phyloP scores from a whole-genome alignment of 2,113 vertebrate species.

The Lagopus leucura region DNA sequence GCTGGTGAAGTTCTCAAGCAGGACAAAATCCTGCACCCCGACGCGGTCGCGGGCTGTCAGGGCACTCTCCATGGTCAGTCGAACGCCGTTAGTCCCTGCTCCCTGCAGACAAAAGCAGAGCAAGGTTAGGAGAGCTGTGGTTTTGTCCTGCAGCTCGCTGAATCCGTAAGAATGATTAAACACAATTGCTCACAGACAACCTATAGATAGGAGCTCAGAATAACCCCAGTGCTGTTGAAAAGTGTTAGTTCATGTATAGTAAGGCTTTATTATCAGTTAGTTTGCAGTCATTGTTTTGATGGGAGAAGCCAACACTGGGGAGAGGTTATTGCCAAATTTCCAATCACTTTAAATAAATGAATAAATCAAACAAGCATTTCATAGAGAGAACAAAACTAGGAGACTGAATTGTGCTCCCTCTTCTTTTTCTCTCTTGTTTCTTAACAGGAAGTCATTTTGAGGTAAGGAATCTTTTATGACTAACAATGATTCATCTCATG shows the following conservation, averaged over 20 bases:
- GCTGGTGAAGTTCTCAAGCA: conserved; percentile 97
- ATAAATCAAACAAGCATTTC: not conserved
- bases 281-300: not conserved
- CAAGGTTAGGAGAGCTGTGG: not conserved
- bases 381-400: not conserved
- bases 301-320: not conserved
- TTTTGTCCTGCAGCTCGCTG: rapidly evolving
- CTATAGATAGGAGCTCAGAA: not conserved
- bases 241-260: rapidly evolving
- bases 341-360: not conserved
- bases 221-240: not conserved
- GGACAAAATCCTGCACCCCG: conserved; percentile 97
- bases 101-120: conserved; percentile 75
- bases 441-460: not conserved
- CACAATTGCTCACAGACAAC: not conserved
- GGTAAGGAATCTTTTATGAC: conserved; percentile 35
- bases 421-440: not conserved
- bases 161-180: not conserved
- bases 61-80: conserved; percentile 95
- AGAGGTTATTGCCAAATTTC: not conserved
- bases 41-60: conserved; percentile 97
- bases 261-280: rapidly evolving
- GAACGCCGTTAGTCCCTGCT: conserved; percentile 88
- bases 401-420: not conserved
- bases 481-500: conserved; percentile 52